Evolutionary conservation across 2,888 invertebrate genomes (phyloP), one percentile per base, ranked within the genome.

Genomic region (Orthosia incerta): DNA sequence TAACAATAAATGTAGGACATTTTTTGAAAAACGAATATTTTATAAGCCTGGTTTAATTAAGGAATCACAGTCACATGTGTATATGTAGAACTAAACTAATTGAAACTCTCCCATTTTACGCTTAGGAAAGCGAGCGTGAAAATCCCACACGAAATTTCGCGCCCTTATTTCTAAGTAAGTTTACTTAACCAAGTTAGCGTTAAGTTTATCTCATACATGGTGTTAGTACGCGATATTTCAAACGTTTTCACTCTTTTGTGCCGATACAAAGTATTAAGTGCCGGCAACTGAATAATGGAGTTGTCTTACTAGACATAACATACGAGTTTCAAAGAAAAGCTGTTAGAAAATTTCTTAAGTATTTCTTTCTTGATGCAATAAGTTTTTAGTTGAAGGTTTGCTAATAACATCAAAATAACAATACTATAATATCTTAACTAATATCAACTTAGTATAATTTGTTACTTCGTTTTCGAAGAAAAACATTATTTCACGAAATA

Each of bases 191-290:
- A 67, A 45, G 56, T 60, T 60, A 3, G 11, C 53, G 64, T 63
- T 31, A 65, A 57, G 55, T 68, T 76, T 78, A 62, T 64, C 68
- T 65, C 53, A 63, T 72, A 75, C 69, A 71, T 61, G 71, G 51
- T 65, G 31, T 66, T 20, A 67, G 55, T 39, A 15, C 56, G 81
- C 67, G 55, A 81, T 83, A 83, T 83, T 81, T 79, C 74, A 79
- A 79, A 56, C 39, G 64, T 83, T 83, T 83, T 81, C 74, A 61
- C 83, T 79, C 80, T 67, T 83, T 81, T 81, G 81, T 81, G 13
- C 48, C 48, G 48, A 50, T 65, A 83, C 80, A 83, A 83, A 74
- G 80, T 79, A 82, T 66, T 59, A 74, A 74, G 64, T 74, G 51
- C 15, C 56, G n/a, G 64, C 11, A 7, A 46, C 59, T 63, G 67